A percentile compares a stretch with the other conserved stretches of the same genome.
Conservation (phyloP, 1,140 invertebrate genomes). For the Drosophila kohkoa region DNA sequence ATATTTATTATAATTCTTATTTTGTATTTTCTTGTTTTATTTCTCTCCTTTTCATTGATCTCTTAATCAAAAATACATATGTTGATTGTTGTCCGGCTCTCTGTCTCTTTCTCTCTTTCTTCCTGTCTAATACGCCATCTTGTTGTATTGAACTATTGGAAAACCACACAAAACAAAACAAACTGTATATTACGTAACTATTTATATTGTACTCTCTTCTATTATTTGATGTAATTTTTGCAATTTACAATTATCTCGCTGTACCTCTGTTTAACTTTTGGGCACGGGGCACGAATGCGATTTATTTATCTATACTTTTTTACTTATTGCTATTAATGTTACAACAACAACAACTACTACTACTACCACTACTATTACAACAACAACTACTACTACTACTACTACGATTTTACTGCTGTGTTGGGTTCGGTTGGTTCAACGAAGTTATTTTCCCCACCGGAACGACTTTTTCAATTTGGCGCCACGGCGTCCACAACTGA, state of each 20-base stretch:
- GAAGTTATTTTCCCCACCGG: conserved; percentile 28
- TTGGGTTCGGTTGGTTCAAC: not conserved
- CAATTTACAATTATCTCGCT: conserved; percentile 13
- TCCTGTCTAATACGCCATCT: conserved; percentile 8
- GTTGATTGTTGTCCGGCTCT: conserved; percentile 60
- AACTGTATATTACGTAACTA: conserved; percentile 24
- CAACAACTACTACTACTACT: conserved; percentile 8
- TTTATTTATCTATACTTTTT: conserved; percentile 14
- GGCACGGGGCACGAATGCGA: conserved; percentile 22
- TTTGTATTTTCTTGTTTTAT: conserved; percentile 29
- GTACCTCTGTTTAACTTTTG: conserved; percentile 12
- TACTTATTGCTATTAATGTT: conserved; percentile 1
- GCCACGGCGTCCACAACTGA: conserved; percentile 7
- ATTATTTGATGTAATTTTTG: conserved; percentile 10
- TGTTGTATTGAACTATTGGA: conserved; percentile 6
- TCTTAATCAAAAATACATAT: conserved; percentile 31
- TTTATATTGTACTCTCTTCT: conserved; percentile 9
- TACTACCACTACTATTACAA: not conserved
- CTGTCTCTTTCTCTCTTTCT: conserved; percentile 30
- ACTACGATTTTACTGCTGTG: not conserved
- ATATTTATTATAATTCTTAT: not conserved
- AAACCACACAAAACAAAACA: conserved; percentile 1
- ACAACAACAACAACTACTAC: conserved; percentile 3
- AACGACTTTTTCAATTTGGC: conserved; percentile 66
- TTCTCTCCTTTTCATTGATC: conserved; percentile 24